These are phyloP conservation scores for Lepidonotus clava DNA, from an alignment of 2,888 invertebrate genomes.

Conservation along the genomic window DNA sequence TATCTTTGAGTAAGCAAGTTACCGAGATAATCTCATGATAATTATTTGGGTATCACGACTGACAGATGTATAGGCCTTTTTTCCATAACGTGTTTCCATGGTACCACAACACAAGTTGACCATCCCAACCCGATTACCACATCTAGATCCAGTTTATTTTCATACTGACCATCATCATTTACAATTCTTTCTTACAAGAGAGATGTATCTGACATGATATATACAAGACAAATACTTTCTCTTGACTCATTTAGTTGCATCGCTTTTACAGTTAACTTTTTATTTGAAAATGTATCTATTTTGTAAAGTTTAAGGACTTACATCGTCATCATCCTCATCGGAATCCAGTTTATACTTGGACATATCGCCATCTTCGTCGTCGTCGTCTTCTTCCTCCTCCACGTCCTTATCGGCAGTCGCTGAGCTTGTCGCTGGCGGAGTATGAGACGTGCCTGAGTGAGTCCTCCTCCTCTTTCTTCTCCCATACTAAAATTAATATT, in stretches of 20 bases:
- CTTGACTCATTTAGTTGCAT: neutral
- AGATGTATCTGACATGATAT: neutral
- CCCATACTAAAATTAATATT: conserved; percentile 80
- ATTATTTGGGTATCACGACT: too few species aligned
- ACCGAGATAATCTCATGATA: too few species aligned
- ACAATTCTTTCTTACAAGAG: too few species aligned
- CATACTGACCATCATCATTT: too few species aligned
- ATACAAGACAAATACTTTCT: neutral
- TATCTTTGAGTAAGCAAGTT: too few species aligned
- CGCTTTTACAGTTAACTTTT: neutral
- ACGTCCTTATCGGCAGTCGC: conserved; percentile 60
- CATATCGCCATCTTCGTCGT: conserved; percentile 80
- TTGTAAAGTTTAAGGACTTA: neutral
- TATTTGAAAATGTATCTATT: too few species aligned
- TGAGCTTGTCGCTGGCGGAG: neutral
- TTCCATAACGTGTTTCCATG: too few species aligned
- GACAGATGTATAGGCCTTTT: too few species aligned
- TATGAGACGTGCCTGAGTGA: conserved; percentile 22
- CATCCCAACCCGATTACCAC: too few species aligned
- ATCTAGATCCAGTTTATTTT: too few species aligned
- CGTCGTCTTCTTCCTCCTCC: conserved; percentile 80
- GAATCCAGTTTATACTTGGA: conserved; percentile 73
- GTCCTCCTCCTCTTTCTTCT: conserved; percentile 81
- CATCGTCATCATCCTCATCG: conserved; percentile 68
- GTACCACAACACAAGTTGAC: too few species aligned